Base-by-base conservation (phyloP, 2,888 invertebrate species). In the Leptinotarsa juncta region DNA sequence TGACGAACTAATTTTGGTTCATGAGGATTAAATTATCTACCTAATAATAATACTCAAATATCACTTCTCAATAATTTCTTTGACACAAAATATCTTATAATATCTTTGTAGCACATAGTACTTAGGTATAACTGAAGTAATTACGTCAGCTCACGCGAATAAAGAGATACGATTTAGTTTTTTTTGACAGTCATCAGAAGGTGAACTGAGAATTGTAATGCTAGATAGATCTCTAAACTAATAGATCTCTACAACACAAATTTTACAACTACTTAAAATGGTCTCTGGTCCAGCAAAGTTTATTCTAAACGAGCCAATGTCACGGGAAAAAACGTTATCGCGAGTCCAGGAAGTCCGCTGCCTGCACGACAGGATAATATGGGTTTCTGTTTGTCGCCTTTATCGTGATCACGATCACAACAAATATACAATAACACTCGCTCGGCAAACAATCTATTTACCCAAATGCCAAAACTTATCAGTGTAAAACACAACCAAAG, bases 341-440 rank as follows among this genome's bases (percentile, higher is more conserved):
- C 62, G 26, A 71, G 76, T 77, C 79, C 81, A 84, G 84, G 84
- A 84, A 83, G 83, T 84, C 84, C 83, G 83, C 79, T 83, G 84
- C 82, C 84, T 84, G 84, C 82, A 74, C 70, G 74, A 78, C 82
- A 83, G 84, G 84, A 84, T 84, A 84, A 84, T 80, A 82, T 80
- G 82, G 83, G 81, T 83, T 84, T 83, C 66, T 79, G 82, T 81
- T 80, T 81, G 82, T 81, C 79, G 70, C 72, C 67, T 77, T 80
- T 84, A 84, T 84, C 84, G 79, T 81, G 82, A 84, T 84, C 79
- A 77, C 79, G 79, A 84, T 84, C 84, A 79, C 77, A 81, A 81
- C 80, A 81, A 81, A 82, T 79, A 79, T 77, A 75, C 71, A 81
- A 81, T 81, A 80, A 81, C 76, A 73, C 71, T 77, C 73, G 72